Percentiles rank a stretch among this genome's conserved stretches.
These are phyloP conservation scores for Catocala nupta DNA, from an alignment of 2,888 invertebrate genomes.

Conservation along the genomic window DNA sequence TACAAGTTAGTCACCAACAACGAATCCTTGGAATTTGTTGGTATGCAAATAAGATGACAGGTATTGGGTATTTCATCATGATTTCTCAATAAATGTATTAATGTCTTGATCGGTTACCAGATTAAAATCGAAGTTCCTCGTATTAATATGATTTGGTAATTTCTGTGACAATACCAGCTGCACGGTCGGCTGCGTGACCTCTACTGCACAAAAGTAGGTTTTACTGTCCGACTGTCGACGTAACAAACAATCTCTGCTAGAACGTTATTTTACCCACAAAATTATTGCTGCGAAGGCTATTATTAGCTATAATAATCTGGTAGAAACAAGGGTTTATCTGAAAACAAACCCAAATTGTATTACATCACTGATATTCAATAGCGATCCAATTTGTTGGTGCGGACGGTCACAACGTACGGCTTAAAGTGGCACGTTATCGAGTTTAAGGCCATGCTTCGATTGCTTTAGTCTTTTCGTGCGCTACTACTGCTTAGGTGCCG, in stretches of 20 bases:
- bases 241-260: constrained; percentile 34
- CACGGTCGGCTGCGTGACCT: constrained; percentile 37
- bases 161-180: constrained; percentile 25
- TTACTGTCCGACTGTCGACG: constrained; percentile 12
- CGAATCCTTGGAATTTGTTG: neutral
- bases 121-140: constrained; percentile 1
- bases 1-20: constrained; percentile 3
- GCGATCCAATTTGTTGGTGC: constrained; percentile 30
- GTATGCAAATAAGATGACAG: constrained; percentile 1
- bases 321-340: constrained; percentile 19
- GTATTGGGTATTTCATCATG: constrained; percentile 4
- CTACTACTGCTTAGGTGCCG: constrained; percentile 75
- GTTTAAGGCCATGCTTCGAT: constrained; percentile 69
- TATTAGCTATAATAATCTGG: constrained; percentile 11
- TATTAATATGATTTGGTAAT: constrained; percentile 17
- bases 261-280: constrained; percentile 42
- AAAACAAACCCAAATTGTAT: constrained; percentile 24
- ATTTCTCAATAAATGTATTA: constrained; percentile 3
- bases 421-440: constrained; percentile 49
- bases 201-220: constrained; percentile 28
- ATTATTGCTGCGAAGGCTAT: constrained; percentile 33
- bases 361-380: constrained; percentile 32
- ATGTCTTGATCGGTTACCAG: neutral
- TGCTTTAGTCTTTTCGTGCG: constrained; percentile 65
- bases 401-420: constrained; percentile 35